Evolutionary conservation across 2,113 vertebrate genomes (phyloP).

Genomic region (Meleagris gallopavo): DNA sequence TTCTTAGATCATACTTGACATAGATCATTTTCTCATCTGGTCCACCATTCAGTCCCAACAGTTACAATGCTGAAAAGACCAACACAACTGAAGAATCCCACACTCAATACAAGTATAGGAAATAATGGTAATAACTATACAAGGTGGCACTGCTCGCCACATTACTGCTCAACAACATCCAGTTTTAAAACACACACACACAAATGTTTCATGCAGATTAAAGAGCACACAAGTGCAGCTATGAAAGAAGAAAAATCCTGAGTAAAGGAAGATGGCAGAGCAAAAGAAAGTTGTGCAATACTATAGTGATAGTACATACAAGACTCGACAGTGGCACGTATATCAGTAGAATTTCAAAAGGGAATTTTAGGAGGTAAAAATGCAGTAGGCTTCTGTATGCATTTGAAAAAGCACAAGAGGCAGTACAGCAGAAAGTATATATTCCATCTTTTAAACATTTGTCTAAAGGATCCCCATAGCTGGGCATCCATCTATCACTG

Average conservation of each 20-base stretch:
- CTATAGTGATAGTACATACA: fast-evolving
- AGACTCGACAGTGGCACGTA: neutral
- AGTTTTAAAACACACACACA: neutral
- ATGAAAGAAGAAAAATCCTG: neutral
- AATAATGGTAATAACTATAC: neutral
- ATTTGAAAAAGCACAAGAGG: neutral
- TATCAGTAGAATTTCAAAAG: slow-evolving; percentile 1
- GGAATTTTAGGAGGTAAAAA: neutral
- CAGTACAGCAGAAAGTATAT: neutral
- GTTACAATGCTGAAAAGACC: neutral
- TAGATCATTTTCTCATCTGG: neutral
- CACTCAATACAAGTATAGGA: neutral
- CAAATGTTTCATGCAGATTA: fast-evolving
- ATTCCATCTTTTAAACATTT: neutral
- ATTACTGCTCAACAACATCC: neutral
- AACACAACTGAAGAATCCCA: neutral
- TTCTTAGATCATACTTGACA: neutral
- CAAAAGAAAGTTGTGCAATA: neutral
- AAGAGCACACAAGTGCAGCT: neutral
- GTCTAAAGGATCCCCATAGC: neutral
- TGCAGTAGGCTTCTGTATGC: neutral
- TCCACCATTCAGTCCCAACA: neutral
- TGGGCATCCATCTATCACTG: fast-evolving
- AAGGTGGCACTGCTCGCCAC: neutral
- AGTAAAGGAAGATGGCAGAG: neutral